Percentiles rank a stretch among this genome's conserved stretches.
Evolutionary conservation across 1,140 invertebrate genomes (phyloP).

Genomic region (Bactericera cockerelli): DNA sequence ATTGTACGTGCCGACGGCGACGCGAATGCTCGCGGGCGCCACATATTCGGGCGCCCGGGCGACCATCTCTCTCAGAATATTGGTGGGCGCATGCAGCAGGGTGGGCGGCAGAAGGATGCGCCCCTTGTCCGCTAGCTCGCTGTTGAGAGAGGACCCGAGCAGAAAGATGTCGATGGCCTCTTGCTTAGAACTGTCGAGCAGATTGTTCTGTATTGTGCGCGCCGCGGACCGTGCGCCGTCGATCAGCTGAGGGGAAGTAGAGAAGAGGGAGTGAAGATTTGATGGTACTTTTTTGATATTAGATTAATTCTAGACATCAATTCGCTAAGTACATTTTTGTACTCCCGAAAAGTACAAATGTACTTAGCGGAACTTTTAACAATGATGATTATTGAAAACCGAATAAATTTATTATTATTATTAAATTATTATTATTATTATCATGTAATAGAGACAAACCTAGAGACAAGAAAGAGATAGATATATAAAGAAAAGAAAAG

Average conservation of each 20-base stretch:
- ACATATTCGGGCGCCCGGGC: slow-evolving; percentile 73
- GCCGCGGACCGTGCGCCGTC: slow-evolving; percentile 94
- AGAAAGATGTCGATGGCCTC: slow-evolving; percentile 95
- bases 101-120: slow-evolving; percentile 72
- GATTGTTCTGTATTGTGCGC: slow-evolving; percentile 96
- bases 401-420: too few species aligned
- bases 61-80: slow-evolving; percentile 65
- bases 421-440: too few species aligned
- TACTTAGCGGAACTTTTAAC: too few species aligned
- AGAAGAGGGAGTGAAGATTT: too few species aligned
- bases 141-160: slow-evolving; percentile 76
- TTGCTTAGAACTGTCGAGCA: slow-evolving; percentile 94
- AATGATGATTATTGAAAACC: too few species aligned
- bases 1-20: slow-evolving; percentile 94
- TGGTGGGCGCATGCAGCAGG: slow-evolving; percentile 71
- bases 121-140: slow-evolving; percentile 77
- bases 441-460: too few species aligned
- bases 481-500: too few species aligned
- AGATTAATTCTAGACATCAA: too few species aligned
- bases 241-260: slow-evolving; percentile 42
- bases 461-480: too few species aligned
- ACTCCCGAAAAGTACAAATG: too few species aligned
- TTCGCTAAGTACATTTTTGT: too few species aligned
- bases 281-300: too few species aligned
- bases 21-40: slow-evolving; percentile 46